A percentile compares a stretch with the other conserved stretches of the same genome.
phyloP scores from a whole-genome alignment of 2,888 invertebrate genomes.

The Amiota mariae region DNA sequence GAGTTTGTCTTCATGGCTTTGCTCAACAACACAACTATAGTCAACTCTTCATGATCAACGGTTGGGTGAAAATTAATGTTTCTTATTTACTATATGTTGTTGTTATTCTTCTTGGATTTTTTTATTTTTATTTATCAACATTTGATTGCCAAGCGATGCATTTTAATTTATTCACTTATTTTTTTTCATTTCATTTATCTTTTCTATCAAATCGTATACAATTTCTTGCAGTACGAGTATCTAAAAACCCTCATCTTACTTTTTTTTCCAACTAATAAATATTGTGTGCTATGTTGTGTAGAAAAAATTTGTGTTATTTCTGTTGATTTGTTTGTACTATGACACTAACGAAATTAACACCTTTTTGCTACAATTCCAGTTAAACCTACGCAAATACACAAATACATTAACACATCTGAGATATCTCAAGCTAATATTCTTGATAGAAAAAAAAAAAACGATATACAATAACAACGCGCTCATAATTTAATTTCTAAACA shows the following conservation, averaged over 20 bases:
- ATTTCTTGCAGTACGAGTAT: too few relatives aligned
- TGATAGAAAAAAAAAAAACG: neutral
- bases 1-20: neutral
- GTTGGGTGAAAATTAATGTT: constrained; percentile 65
- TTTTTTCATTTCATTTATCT: constrained; percentile 10
- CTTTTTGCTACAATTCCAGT: constrained; percentile 60
- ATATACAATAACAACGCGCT: neutral
- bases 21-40: too few relatives aligned
- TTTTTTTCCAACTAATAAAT: constrained; percentile 41
- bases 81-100: constrained; percentile 37
- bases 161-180: constrained; percentile 7
- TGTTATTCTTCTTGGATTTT: neutral
- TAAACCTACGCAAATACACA: constrained; percentile 42
- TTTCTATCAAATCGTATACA: neutral
- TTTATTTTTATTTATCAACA: neutral
- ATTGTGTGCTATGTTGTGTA: neutral
- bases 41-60: constrained; percentile 42
- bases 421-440: neutral
- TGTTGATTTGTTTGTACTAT: constrained; percentile 34
- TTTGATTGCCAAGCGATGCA: neutral
- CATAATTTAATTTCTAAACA: constrained; percentile 53
- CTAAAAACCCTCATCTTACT: constrained; percentile 49
- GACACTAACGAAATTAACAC: constrained; percentile 50
- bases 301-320: constrained; percentile 43
- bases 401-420: neutral